Base-by-base conservation (phyloP, 2,797 vertebrate species). In the Eurystomus glaucurus region DNA sequence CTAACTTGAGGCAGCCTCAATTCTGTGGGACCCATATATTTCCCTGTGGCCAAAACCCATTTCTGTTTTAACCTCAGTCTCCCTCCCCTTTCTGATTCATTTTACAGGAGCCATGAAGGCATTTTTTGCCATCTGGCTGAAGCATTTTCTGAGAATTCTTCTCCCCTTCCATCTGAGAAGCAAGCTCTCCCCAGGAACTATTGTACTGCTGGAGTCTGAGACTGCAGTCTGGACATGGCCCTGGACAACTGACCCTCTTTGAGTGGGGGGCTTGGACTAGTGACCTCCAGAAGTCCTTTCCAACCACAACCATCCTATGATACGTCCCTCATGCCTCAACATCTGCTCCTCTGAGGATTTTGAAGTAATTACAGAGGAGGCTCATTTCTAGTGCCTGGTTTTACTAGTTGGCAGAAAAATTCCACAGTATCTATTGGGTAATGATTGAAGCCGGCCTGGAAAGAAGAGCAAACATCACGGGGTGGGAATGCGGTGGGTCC, bases 311-410 rank as follows among this genome's bases (percentile, higher is more conserved):
- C 50, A 58, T 82, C 51, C 46, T 85, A 33, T 71, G 64, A 35
- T 76, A 41, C 9, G 33, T 80, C 71, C 54, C 78, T 83, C 57
- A 22, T 70, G 43, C 57, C 87, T 91, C 83, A 68, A 61, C 45
- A 85, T 90, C 78, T 93, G 54, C 35, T 85, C 31, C 66, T 62
- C 78, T 48, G 54, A 94, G 85, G 46, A 83, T 74, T 94, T 41
- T 54, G 33, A 48, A 90, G 51, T 54, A 72, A 86, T 91, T 88
- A 61, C 39, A 90, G 68, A 86, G 52, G 72, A 81, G 90, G 37
- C 23, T 64, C 20, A 46, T 94, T 95, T 87, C 60, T 62, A 69
- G 58, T 51, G 72, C 54, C 61, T 84, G 21, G 50, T 78, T 90
- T 91, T 90, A 85, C 64, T 68, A 80, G 55, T 11, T 70, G 52